These are phyloP conservation scores for Urosaurus nigricauda DNA, from an alignment of 2,797 vertebrate species.

Conservation along the genomic window DNA sequence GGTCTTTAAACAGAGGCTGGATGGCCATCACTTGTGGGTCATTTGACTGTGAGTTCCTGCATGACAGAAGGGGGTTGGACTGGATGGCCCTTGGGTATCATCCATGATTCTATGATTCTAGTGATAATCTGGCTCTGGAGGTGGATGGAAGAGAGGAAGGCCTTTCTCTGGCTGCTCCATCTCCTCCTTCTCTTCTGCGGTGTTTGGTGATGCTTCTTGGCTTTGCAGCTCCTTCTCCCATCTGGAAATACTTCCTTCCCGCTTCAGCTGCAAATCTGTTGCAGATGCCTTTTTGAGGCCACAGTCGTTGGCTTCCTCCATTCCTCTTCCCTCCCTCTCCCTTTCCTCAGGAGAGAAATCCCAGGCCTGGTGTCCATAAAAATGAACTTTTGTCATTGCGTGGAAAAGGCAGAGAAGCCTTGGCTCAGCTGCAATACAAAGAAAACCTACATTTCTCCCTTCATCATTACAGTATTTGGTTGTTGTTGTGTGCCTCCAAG, in stretches of 20 bases:
- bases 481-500: too few relatives aligned
- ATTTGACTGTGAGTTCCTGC: too few relatives aligned
- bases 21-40: too few relatives aligned
- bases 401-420: neutral
- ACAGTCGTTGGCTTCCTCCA: neutral
- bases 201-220: neutral
- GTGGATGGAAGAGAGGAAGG: neutral
- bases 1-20: too few relatives aligned
- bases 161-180: neutral
- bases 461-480: neutral
- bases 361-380: conserved; percentile 7
- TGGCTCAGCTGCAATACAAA: neutral
- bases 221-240: conserved; percentile 2
- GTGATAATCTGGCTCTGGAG: too few relatives aligned
- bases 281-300: conserved; percentile 33
- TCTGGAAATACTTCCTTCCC: conserved; percentile 38
- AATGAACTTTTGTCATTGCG: neutral
- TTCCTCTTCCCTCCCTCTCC: neutral
- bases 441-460: neutral
- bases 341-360: conserved; percentile 5
- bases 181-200: neutral
- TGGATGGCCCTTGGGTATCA: too few relatives aligned
- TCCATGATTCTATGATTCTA: too few relatives aligned
- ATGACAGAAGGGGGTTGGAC: too few relatives aligned
- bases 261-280: conserved; percentile 37